phyloP scores from a whole-genome alignment of 2,113 vertebrate genomes.

The Vanacampus margaritifer region DNA sequence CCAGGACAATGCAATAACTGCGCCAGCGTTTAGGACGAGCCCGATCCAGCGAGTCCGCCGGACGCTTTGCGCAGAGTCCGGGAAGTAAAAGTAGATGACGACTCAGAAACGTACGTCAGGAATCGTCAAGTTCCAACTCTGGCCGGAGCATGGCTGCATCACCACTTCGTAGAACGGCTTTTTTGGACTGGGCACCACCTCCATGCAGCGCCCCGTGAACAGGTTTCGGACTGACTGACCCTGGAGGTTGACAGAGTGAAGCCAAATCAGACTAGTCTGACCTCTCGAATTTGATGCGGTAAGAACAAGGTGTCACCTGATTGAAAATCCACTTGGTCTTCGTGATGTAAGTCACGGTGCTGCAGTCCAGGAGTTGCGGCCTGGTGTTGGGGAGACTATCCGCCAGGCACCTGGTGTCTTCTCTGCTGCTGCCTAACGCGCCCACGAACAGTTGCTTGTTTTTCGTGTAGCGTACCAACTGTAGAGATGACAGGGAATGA shows the following conservation, averaged over 20 bases:
- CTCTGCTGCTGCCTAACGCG: slow-evolving; percentile 84
- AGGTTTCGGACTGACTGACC: slow-evolving; percentile 86
- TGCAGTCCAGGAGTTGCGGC: slow-evolving; percentile 89
- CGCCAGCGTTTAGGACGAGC: no score
- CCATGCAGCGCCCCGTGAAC: slow-evolving; percentile 89
- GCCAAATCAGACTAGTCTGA: no score
- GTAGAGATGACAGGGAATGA: not conserved
- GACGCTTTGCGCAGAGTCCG: no score
- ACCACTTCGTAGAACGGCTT: slow-evolving; percentile 83
- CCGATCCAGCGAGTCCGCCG: no score
- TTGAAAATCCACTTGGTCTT: slow-evolving; percentile 90
- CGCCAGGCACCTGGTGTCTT: slow-evolving; percentile 89
- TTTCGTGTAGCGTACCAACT: slow-evolving; percentile 90
- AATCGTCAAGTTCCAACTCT: slow-evolving; percentile 82
- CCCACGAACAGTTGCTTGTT: slow-evolving; percentile 89
- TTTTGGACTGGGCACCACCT: slow-evolving; percentile 80
- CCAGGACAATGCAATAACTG: no score
- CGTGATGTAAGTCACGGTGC: slow-evolving; percentile 81
- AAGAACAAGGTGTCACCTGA: slow-evolving; percentile 74
- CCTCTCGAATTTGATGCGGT: no score
- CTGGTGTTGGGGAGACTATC: slow-evolving; percentile 80
- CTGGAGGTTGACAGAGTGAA: slow-evolving; percentile 52
- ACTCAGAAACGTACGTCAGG: not conserved
- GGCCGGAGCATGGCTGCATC: slow-evolving; percentile 88
- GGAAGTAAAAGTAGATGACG: no score